A percentile compares a stretch with the other conserved stretches of the same genome.
Evolutionary conservation across 2,797 vertebrate species (phyloP).

Genomic region (Hypotaenidia philippensis): DNA sequence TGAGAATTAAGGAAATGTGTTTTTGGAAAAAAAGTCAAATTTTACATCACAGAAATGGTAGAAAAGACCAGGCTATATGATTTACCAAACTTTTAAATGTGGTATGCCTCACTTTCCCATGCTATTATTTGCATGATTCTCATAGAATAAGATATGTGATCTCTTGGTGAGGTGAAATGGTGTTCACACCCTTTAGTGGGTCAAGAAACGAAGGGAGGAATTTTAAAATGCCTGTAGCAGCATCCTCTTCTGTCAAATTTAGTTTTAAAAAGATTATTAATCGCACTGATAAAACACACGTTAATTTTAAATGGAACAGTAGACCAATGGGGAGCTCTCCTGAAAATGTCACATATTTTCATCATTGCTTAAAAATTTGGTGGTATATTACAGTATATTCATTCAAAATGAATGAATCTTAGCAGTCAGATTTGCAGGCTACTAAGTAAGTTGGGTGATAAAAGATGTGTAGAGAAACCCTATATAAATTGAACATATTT

Average conservation of each 20-base stretch:
- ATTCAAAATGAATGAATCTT: background rate
- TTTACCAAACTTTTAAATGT: background rate
- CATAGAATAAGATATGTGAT: background rate
- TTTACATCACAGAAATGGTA: background rate
- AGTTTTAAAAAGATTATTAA: background rate
- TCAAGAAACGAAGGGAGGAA: background rate
- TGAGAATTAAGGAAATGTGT: background rate
- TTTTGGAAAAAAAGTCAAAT: background rate
- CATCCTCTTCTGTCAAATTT: background rate
- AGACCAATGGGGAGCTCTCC: background rate
- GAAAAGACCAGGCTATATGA: background rate
- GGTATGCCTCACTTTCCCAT: background rate
- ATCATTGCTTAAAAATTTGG: background rate
- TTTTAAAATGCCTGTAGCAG: background rate
- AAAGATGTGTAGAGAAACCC: background rate
- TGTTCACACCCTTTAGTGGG: background rate
- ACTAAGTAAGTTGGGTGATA: background rate
- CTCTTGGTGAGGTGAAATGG: background rate
- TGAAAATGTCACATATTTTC: background rate
- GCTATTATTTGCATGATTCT: background rate
- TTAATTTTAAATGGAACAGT: background rate
- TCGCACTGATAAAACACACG: background rate
- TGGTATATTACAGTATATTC: background rate
- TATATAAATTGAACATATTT: background rate
- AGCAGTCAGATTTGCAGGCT: background rate